Evolutionary conservation across 2,888 invertebrate species (phyloP), one percentile per base, ranked within the genome.

Genomic region (Eustalomyia histrio): DNA sequence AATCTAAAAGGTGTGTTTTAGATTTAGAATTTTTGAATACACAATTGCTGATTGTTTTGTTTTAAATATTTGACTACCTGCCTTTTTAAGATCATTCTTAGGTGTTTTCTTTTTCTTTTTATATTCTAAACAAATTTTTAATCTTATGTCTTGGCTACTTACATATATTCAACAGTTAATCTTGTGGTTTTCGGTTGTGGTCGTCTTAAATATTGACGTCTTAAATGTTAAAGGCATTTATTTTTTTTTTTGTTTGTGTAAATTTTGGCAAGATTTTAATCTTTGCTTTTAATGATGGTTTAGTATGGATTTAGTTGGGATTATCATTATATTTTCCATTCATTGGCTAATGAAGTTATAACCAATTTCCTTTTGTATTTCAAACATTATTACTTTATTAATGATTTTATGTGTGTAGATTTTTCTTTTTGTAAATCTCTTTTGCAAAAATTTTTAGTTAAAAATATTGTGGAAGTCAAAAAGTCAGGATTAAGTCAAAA

Each of bases 291-390:
- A 80, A 75, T 76, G 67, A 72, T 72, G 68, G 76, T 47, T 76
- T 80, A 80, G 57, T 24, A 67, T 33, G 80, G 67, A 63, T 68
- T 68, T 63, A 29, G 21, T 52, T 6, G 24, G 29, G 76, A 81
- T 81, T 74, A 81, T 74, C 71, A 74, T 78, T 65, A 81, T 50
- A 60, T 55, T 53, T 58, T 64, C 24, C 69, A 69, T 78, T 76
- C 68, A 65, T 47, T 29, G 29, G 43, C 18, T 69, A 73, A 76
- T 76, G 68, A 69, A 73, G 80, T 76, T 65, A 63, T 69, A 18
- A 24, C 14, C 52, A 64, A 39, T 16, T 47, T 60, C 53, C 1
- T 12, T 63, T 55, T 10, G 12, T 17, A n/a, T n/a, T 21, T 29
- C 4, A n/a, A 68, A 35, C 33, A 16, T 69, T 43, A 65, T 65